phyloP scores from a whole-genome alignment of 2,113 vertebrate genomes.

The Grallaria varia region DNA sequence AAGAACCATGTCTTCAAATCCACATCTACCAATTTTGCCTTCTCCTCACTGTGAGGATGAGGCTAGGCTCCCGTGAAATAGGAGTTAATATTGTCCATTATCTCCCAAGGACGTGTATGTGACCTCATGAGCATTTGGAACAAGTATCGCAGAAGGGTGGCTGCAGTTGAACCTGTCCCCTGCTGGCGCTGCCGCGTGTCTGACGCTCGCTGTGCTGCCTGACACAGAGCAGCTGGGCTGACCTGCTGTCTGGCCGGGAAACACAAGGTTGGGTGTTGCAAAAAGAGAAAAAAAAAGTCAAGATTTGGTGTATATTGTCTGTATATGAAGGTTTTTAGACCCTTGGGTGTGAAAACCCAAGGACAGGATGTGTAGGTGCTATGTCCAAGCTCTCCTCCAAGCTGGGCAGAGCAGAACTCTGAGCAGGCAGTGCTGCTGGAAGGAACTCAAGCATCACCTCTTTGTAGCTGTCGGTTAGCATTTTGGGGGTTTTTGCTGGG shows the following conservation, averaged over 20 bases:
- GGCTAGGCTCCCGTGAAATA: not conserved
- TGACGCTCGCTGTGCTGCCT: not conserved
- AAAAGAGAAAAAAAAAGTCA: not conserved
- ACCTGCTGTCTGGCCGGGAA: not conserved
- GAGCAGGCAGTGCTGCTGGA: not conserved
- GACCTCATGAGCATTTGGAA: not conserved
- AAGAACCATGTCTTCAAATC: accelerated
- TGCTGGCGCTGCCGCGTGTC: accelerated
- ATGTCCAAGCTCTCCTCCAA: accelerated
- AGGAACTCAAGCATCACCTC: not conserved
- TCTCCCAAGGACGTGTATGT: not conserved
- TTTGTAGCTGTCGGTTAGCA: not conserved
- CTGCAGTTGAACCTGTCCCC: no score
- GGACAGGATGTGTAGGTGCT: not conserved
- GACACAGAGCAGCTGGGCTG: not conserved
- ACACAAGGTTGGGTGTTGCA: not conserved
- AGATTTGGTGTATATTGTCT: not conserved
- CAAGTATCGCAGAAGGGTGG: not conserved
- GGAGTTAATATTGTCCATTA: not conserved
- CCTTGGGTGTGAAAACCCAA: not conserved
- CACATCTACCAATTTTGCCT: not conserved
- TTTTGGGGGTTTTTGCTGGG: not conserved
- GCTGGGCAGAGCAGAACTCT: not conserved
- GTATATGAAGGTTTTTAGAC: not conserved
- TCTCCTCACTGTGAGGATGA: not conserved